phyloP scores from a whole-genome alignment of 2,888 invertebrate genomes.

The Sarcophaga variegata region DNA sequence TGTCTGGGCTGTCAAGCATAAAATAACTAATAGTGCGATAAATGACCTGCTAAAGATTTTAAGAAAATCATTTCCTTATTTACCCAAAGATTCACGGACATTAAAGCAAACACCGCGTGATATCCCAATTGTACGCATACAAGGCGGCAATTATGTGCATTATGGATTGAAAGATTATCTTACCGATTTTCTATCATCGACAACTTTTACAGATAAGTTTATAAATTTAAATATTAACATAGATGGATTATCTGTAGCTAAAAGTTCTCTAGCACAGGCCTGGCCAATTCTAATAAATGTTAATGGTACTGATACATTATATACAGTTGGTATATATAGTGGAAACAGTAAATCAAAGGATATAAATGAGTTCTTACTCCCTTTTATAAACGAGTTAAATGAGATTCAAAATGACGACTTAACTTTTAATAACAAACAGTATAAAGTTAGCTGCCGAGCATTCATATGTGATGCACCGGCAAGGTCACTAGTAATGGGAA shows the following conservation, averaged over 20 bases:
- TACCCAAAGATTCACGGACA: constrained; percentile 53
- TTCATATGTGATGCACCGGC: constrained; percentile 57
- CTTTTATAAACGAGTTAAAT: constrained; percentile 46
- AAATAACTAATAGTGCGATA: constrained; percentile 38
- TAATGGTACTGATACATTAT: constrained; percentile 44
- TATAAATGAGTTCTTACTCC: constrained; percentile 38
- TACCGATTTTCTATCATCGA: constrained; percentile 35
- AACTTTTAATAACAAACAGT: constrained; percentile 39
- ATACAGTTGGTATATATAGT: not conserved
- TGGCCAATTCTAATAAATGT: constrained; percentile 57
- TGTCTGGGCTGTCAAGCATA: constrained; percentile 44
- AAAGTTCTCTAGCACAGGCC: constrained; percentile 48
- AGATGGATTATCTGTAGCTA: constrained; percentile 40
- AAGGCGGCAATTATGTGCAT: constrained; percentile 44
- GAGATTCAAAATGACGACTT: constrained; percentile 27
- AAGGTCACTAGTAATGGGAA: constrained; percentile 47
- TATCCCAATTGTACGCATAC: constrained; percentile 35
- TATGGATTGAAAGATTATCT: constrained; percentile 48
- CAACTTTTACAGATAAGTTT: not conserved
- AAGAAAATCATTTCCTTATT: constrained; percentile 48
- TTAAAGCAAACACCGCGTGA: constrained; percentile 54
- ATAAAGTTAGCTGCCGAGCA: constrained; percentile 51
- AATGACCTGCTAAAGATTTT: constrained; percentile 52
- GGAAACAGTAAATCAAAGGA: constrained; percentile 52
- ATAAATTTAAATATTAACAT: constrained; percentile 51